Conservation (phyloP, 2,113 vertebrate genomes). For the Odontophorus gujanensis region DNA sequence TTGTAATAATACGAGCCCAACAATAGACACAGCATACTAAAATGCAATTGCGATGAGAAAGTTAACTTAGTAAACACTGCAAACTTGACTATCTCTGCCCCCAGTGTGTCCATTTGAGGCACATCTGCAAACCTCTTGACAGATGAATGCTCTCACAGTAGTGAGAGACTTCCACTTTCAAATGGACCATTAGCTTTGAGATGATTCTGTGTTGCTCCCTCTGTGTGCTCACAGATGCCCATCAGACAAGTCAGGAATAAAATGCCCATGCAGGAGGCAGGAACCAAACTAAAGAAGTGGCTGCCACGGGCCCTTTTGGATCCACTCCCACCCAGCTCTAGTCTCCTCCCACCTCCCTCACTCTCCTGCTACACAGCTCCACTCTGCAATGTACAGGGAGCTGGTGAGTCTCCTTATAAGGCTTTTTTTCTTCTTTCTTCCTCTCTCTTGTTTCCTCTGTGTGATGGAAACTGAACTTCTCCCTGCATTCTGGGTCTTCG, state of each 20-base stretch:
- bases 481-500: background rate
- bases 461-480: background rate
- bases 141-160: background rate
- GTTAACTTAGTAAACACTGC: constrained; percentile 24
- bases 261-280: background rate
- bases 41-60: constrained; percentile 27
- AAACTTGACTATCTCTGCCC: constrained; percentile 43
- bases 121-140: background rate
- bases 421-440: background rate
- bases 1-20: background rate
- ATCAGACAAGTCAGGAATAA: background rate
- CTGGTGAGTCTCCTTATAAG: constrained; percentile 34
- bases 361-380: background rate
- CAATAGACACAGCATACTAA: background rate
- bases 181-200: background rate
- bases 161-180: background rate
- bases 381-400: background rate
- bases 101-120: background rate
- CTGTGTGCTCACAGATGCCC: background rate
- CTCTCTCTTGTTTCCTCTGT: background rate
- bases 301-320: constrained; percentile 13
- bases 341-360: background rate
- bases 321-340: background rate
- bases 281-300: background rate
- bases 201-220: background rate